Percentiles rank a stretch among this genome's conserved stretches.
These are phyloP conservation scores for Diachasma alloeum DNA, from an alignment of 1,140 invertebrate genomes.

Conservation along the genomic window DNA sequence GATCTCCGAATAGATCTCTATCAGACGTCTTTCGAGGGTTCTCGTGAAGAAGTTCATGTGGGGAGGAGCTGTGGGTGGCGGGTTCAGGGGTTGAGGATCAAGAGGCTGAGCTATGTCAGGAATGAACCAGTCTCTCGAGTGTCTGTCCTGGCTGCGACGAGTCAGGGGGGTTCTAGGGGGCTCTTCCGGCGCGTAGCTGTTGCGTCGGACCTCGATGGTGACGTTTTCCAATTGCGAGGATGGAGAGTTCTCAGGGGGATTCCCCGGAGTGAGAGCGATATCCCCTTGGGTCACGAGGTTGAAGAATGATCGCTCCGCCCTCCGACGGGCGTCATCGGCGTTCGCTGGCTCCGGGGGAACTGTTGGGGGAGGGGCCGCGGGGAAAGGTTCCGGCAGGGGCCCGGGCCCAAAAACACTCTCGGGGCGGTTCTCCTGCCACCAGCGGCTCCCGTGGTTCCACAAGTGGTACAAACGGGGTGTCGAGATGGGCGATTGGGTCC, in stretches of 20 bases:
- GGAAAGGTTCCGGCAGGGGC: background rate
- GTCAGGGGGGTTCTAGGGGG: background rate
- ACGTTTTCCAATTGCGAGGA: conserved; percentile 25
- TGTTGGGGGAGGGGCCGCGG: background rate
- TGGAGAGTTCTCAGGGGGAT: background rate
- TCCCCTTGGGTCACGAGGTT: background rate
- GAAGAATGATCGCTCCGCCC: background rate
- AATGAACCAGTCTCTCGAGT: too few relatives aligned
- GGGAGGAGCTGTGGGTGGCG: background rate
- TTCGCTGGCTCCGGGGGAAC: background rate
- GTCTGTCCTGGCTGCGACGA: background rate
- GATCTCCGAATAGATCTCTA: background rate
- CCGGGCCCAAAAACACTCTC: background rate
- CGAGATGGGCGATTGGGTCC: background rate
- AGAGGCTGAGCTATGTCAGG: background rate
- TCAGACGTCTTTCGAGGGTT: background rate
- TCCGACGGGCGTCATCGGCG: background rate
- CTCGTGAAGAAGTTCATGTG: background rate
- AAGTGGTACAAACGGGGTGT: background rate
- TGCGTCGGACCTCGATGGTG: conserved; percentile 42
- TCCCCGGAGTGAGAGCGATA: background rate
- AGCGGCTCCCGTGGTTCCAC: background rate
- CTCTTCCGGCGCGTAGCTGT: conserved; percentile 40
- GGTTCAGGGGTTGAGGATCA: background rate
- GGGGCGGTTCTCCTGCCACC: background rate